Conservation (phyloP, 2,888 invertebrate species). For the Galeruca laticollis region DNA sequence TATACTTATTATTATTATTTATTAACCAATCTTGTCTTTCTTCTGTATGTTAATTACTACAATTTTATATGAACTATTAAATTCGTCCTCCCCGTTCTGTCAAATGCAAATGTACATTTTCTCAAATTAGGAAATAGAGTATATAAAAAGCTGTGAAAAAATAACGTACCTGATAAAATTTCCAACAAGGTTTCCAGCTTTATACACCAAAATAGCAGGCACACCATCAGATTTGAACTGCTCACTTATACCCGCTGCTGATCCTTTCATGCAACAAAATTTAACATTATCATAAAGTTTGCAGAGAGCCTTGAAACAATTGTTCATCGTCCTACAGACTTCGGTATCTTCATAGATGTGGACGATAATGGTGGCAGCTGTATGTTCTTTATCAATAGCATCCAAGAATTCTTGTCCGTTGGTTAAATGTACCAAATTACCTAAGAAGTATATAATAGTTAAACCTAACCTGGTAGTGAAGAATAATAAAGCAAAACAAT, state of each 20-base stretch:
- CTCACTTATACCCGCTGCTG: constrained; percentile 86
- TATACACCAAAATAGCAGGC: constrained; percentile 92
- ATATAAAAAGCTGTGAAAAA: background rate
- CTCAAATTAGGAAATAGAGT: too few relatives aligned
- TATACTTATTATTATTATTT: too few relatives aligned
- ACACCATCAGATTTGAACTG: constrained; percentile 89
- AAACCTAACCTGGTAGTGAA: too few relatives aligned
- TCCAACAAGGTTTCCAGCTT: constrained; percentile 89
- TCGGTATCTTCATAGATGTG: constrained; percentile 86
- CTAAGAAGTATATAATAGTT: constrained; percentile 46
- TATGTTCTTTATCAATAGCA: constrained; percentile 89
- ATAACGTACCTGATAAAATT: constrained; percentile 82
- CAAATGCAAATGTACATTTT: too few relatives aligned
- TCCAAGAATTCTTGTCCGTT: constrained; percentile 84
- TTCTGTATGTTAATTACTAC: too few relatives aligned
- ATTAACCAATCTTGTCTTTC: too few relatives aligned
- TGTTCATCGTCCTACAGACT: constrained; percentile 86
- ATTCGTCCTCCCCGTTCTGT: too few relatives aligned
- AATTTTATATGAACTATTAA: too few relatives aligned
- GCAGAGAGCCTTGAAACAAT: constrained; percentile 81
- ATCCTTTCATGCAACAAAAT: constrained; percentile 88
- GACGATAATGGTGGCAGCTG: constrained; percentile 85
- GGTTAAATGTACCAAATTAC: constrained; percentile 74
- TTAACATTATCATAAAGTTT: constrained; percentile 85
- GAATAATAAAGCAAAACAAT: too few relatives aligned